Percentiles rank a stretch among this genome's conserved stretches.
phyloP scores from a whole-genome alignment of 2,888 invertebrate species.

The Megalurothrips usitatus region DNA sequence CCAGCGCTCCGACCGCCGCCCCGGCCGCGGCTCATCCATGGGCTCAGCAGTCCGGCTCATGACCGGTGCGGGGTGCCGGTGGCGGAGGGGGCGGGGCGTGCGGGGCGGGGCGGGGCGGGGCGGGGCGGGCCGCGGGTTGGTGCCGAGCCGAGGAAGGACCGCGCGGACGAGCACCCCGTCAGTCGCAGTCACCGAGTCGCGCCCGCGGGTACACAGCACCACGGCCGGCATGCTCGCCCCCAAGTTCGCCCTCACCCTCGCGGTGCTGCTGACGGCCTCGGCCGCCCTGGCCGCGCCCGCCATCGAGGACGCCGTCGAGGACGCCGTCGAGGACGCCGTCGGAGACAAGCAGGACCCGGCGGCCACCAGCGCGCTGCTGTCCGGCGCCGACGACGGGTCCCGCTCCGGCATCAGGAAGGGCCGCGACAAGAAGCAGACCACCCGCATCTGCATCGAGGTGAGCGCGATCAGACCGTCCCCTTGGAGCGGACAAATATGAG shows the following conservation, averaged over 20 bases:
- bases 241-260: not conserved
- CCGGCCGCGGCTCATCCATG: too few species aligned
- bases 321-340: not conserved
- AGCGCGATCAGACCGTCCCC: not conserved
- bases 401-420: not conserved
- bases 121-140: not conserved
- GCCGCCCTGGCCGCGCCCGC: constrained; percentile 9
- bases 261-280: not conserved
- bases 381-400: not conserved
- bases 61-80: not conserved
- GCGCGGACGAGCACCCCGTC: not conserved
- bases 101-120: not conserved
- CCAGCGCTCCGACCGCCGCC: not conserved
- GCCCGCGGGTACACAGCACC: not conserved
- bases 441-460: not conserved
- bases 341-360: not conserved
- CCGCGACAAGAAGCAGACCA: constrained; percentile 15
- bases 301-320: not conserved
- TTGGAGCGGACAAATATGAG: not conserved
- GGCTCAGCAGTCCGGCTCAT: too few species aligned
- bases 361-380: not conserved
- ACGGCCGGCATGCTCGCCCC: not conserved
- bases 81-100: not conserved
- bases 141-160: not conserved
- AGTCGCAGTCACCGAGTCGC: constrained; percentile 10